Percentiles rank a stretch among this genome's conserved stretches.
These are phyloP conservation scores for Camptogramma bilineatum DNA, from an alignment of 2,888 invertebrate genomes.

Conservation along the genomic window DNA sequence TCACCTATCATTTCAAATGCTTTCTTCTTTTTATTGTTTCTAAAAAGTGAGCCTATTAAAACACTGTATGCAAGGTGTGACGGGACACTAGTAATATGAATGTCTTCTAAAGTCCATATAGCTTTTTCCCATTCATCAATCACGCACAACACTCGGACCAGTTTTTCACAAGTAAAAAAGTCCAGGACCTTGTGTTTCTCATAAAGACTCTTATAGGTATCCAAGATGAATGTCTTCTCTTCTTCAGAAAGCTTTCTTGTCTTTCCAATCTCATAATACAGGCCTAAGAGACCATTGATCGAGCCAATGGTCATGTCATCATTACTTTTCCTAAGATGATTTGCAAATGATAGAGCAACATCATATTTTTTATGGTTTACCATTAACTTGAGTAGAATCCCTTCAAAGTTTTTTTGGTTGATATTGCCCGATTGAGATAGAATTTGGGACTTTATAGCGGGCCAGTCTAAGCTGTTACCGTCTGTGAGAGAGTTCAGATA, in stretches of 20 bases:
- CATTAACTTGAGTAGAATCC: conserved; percentile 84
- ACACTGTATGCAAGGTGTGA: conserved; percentile 78
- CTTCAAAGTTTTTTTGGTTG: conserved; percentile 85
- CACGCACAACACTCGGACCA: conserved; percentile 87
- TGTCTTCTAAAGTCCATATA: conserved; percentile 85
- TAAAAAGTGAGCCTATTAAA: conserved; percentile 86
- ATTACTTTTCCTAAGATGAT: conserved; percentile 79
- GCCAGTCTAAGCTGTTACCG: conserved; percentile 68
- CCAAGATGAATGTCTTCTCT: conserved; percentile 84
- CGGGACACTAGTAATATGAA: conserved; percentile 79
- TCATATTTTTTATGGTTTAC: conserved; percentile 68
- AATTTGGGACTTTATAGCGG: conserved; percentile 68
- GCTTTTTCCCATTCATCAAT: conserved; percentile 88
- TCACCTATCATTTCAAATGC: conserved; percentile 87
- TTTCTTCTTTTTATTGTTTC: conserved; percentile 80
- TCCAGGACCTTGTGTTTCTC: conserved; percentile 86
- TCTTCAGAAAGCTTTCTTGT: conserved; percentile 61
- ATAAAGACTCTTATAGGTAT: conserved; percentile 77
- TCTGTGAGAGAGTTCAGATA: conserved; percentile 59
- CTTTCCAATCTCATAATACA: conserved; percentile 76
- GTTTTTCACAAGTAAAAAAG: conserved; percentile 83
- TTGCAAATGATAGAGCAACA: conserved; percentile 85
- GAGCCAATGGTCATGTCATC: conserved; percentile 84
- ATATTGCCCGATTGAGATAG: conserved; percentile 66
- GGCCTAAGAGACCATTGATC: conserved; percentile 83